Conservation (phyloP, 2,797 vertebrate species). For the Macropus fuliginosus region DNA sequence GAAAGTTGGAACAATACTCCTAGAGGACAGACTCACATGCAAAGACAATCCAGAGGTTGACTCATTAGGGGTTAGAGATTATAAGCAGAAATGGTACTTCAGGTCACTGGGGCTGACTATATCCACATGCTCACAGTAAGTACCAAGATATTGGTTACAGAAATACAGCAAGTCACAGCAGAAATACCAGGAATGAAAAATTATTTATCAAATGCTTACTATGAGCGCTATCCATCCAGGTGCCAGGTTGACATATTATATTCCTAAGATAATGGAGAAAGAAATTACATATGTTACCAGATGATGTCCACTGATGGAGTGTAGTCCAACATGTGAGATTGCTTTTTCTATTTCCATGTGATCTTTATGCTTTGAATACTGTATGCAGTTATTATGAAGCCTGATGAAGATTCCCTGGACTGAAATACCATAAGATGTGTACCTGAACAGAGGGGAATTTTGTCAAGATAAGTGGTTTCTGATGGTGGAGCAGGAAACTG, state of each 20-base stretch:
- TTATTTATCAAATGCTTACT: not conserved
- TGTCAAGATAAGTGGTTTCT: not conserved
- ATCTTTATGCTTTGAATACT: not conserved
- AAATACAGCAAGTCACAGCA: not conserved
- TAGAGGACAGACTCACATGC: not conserved
- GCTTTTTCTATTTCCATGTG: not conserved
- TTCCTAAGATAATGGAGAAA: not conserved
- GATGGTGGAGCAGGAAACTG: not conserved
- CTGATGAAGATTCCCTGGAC: not conserved
- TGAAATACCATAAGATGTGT: not conserved
- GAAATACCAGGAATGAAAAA: not conserved
- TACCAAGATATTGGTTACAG: not conserved
- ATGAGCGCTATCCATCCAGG: not conserved
- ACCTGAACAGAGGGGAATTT: not conserved
- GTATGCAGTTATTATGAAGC: not conserved
- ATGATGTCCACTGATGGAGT: not conserved
- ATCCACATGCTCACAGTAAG: not conserved
- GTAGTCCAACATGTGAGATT: not conserved
- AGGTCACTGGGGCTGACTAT: not conserved
- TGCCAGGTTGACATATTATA: not conserved
- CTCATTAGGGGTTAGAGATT: not conserved
- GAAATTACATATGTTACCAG: not conserved
- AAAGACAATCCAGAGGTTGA: not conserved
- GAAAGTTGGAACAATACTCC: not conserved
- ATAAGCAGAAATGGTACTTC: not conserved